Base-by-base conservation (phyloP, 2,797 vertebrate species). In the Coendou prehensilis region DNA sequence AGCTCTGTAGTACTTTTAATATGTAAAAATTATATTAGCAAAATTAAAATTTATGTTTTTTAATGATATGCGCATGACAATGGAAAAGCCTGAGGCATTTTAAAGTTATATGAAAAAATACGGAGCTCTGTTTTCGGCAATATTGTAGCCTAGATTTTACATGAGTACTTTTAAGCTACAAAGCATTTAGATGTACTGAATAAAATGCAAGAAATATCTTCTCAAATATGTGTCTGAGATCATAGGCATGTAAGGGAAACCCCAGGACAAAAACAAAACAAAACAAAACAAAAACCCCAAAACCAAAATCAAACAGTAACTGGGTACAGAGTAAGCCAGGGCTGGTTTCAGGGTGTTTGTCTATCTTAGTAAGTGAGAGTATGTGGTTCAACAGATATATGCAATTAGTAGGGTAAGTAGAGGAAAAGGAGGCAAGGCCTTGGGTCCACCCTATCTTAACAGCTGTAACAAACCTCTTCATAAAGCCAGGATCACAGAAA, bases 1-100 rank as follows among this genome's bases (percentile, higher is more conserved):
- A 84, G 41, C 41, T 93, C 22, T 76, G 8, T 18, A 64, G 64
- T 75, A 64, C 84, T 75, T 95, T 45, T 83, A 90, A 61, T 86
- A 64, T 37, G 9, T 83, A 41, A 67, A 79, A 85, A 52, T 45
- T 30, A 67, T 45, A 81, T 33, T 64, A 64, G 94, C 67, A 88
- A 64, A 87, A 87, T 37, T 63, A 78, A 75, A 84, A 76, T 67
- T 47, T 45, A 52, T 71, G 45, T 57, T 88, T 23, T 59, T 85
- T 59, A 85, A 82, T 71, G 54, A 84, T 47, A 33, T 89, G 37
- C 37, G 5, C 22, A 73, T 4, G 52, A 56, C 15, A 80, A 79
- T 26, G 5, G 56, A 83, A 92, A 82, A 63, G 17, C n/a, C 59
- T 61, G n/a, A 45, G 20, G n/a, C 73, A 59, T 67, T 89, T 54